Percentiles rank a stretch among this genome's conserved stretches.
Evolutionary conservation across 2,113 vertebrate genomes (phyloP).

Genomic region (Dolichallabes microphthalmus): DNA sequence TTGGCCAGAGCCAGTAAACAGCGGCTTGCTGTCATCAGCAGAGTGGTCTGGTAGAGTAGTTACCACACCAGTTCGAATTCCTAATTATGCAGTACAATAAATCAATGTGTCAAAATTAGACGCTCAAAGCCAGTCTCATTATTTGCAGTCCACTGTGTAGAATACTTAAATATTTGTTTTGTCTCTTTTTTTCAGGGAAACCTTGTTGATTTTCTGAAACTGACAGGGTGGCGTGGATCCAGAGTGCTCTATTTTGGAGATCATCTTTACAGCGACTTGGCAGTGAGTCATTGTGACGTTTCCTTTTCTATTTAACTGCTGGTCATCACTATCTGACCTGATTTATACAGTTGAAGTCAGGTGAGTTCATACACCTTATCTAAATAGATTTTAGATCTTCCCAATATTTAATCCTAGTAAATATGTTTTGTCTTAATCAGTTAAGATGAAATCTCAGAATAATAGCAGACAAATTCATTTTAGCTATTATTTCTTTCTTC

Average conservation of each 20-base stretch:
- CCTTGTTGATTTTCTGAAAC: conserved; percentile 87
- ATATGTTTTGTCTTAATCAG: no score
- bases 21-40: conserved; percentile 13
- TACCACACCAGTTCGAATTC: not conserved
- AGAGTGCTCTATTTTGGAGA: conserved; percentile 97
- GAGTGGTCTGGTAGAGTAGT: conserved; percentile 14
- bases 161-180: conserved; percentile 1
- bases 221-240: conserved; percentile 92
- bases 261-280: conserved; percentile 94
- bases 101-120: not conserved
- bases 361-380: no score
- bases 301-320: not conserved
- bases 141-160: conserved; percentile 21
- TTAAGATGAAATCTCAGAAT: no score
- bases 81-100: not conserved
- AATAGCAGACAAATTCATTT: no score
- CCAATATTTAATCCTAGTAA: no score
- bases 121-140: not conserved
- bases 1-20: not conserved
- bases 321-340: not conserved
- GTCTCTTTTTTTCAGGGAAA: conserved; percentile 79
- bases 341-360: not conserved
- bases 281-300: conserved; percentile 77
- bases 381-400: no score
- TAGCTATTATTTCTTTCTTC: no score